Evolutionary conservation across 1,140 invertebrate species (phyloP), one percentile per base, ranked within the genome.

Genomic region (Pinna nobilis): DNA sequence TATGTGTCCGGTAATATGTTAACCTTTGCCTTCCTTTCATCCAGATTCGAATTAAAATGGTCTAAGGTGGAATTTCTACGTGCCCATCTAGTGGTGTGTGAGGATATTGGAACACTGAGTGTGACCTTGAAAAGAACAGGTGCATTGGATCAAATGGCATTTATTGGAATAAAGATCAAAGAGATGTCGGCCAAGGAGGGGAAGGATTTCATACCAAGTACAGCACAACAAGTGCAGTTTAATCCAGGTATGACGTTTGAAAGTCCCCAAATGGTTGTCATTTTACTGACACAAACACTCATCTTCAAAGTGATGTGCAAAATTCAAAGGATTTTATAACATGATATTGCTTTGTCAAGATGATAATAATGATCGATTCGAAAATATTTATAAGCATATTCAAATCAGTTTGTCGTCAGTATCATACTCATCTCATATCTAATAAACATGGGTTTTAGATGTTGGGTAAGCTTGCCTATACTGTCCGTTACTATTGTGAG

Each of bases 41-140:
- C n/a, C 67, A 88, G 86, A 32, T 86, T 86, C 63, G 57, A 79
- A n/a, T 70, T 89, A 60, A 76, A 70, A 3, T 89, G 88, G 88
- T 86, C 88, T 3, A 70, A 75, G 2, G 68, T 87, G 13, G 79
- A 86, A 66, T 84, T 89, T 55, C 71, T 67, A 3, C 76, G 74
- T 23, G 72, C 81, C 9, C 82, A 86, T 20, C 72, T 87, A 28
- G 82, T 84, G 15, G 84, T 84, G 0, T 89, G 88, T 79, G 88
- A 89, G 59, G 84, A 88, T 64, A 77, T 86, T 39, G 88, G 86
- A 0, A 82, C 78, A 7, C 71, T 89, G 11, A 75, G 74, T 7
- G 61, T 89, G 15, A 81, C 82, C 0, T 30, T 89, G 13, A 67
- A 73, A 1, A 71, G 88, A 37, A 71, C 49, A 6, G 88, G 88